Evolutionary conservation across 2,113 vertebrate genomes (phyloP), one percentile per base, ranked within the genome.

Genomic region (Garra rufa): DNA sequence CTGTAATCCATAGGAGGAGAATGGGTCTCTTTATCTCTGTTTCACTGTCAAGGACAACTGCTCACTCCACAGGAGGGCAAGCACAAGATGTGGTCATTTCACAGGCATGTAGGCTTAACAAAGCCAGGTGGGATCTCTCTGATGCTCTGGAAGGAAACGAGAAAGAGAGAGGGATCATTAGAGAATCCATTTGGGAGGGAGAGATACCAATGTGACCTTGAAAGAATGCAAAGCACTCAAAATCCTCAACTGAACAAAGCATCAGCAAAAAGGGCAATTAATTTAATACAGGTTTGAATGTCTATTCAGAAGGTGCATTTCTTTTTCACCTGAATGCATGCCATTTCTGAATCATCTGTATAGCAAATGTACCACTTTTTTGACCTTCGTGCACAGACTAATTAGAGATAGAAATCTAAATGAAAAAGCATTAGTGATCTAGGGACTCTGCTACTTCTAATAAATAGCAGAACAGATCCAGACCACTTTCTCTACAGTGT

Each of bases 1-100:
- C 69, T 78, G 61, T 88, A 85, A 79, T 85, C 84, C 83, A 85
- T 85, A 80, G 44, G 57, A 79, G 19, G 67, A 38, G 41, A 48
- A 76, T 46, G 46, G 38, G 9, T 69, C 80, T 76, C 70, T 69
- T 76, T 76, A 52, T 84, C 73, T 71, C 46, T 8, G 82, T 34
- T 75, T 81, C 55, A 38, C 43, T 52, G 63, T 86, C 70, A 87
- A 79, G 52, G 73, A 79, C 83, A 52, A 75, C 59, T 69, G 69
- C 82, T 61, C 43, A 57, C 67, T 63, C 34, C 28, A 73, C 67
- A 2, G 69, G 67, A 65, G 69, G 55, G 50, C 38, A 73, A 81
- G 46, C 65, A 73, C 69, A 69, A 81, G 78, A 81, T 75, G 63
- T n/a, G 78, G 69, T 81, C 69, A 76, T 85, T 75, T 85, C 55